Evolutionary conservation across 2,113 vertebrate species (phyloP).

Genomic region (Ophthalmolycus amberensis): DNA sequence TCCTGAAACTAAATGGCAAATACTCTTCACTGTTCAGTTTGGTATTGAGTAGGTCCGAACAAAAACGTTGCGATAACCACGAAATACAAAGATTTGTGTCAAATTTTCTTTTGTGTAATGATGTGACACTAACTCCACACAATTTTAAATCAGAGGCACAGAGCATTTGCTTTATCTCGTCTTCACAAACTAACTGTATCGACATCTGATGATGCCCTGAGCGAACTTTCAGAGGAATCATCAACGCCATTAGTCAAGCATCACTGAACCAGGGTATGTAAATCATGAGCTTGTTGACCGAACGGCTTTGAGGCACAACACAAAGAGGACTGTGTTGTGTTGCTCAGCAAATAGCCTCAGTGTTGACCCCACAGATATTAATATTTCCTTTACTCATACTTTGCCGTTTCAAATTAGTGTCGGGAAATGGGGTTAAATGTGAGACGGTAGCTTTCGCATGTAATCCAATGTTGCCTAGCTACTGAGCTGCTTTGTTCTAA

Average conservation of each 20-base stretch:
- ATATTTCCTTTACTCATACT: background rate
- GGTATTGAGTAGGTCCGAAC: background rate
- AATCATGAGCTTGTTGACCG: background rate
- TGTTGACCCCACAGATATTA: background rate
- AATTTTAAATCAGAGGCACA: background rate
- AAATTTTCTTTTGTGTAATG: background rate
- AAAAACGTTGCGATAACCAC: background rate
- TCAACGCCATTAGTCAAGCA: background rate
- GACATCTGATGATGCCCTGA: background rate
- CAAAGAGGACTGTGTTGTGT: background rate
- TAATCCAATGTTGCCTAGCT: constrained; percentile 26
- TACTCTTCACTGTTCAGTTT: background rate
- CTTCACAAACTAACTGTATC: background rate
- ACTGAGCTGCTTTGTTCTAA: constrained; percentile 26
- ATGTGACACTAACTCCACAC: background rate
- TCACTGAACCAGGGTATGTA: background rate
- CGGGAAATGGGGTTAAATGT: constrained; percentile 1
- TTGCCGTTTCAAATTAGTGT: background rate
- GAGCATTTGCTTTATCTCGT: background rate
- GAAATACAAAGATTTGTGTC: background rate
- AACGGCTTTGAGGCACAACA: constrained; percentile 3
- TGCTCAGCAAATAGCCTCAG: background rate
- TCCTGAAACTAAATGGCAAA: background rate
- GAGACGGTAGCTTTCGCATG: background rate
- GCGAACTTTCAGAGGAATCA: background rate